Percentiles rank a stretch among this genome's conserved stretches.
These are phyloP conservation scores for Cosmopolites sordidus DNA, from an alignment of 2,888 invertebrate genomes.

Conservation along the genomic window DNA sequence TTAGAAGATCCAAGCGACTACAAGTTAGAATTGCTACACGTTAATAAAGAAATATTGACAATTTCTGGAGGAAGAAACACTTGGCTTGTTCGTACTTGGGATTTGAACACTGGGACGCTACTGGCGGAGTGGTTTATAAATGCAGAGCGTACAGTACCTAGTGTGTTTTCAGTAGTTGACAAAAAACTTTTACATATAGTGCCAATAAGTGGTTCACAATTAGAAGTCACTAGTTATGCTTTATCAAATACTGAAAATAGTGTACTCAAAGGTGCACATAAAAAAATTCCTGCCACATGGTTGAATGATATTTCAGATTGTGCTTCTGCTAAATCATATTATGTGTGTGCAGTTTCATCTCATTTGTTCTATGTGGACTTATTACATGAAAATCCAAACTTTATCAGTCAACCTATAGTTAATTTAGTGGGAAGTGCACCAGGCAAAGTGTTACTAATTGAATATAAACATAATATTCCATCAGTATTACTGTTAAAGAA, in stretches of 20 bases:
- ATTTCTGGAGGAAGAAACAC: constrained; percentile 63
- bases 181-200: constrained; percentile 59
- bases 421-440: constrained; percentile 25
- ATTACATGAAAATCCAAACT: constrained; percentile 24
- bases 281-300: constrained; percentile 62
- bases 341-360: constrained; percentile 59
- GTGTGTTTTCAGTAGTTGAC: constrained; percentile 51
- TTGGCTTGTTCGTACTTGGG: constrained; percentile 75
- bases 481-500: constrained; percentile 33
- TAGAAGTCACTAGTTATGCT: constrained; percentile 63
- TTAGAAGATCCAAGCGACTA: constrained; percentile 63
- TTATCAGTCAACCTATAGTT: constrained; percentile 29
- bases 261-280: constrained; percentile 49
- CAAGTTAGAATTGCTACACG: constrained; percentile 62
- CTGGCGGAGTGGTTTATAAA: constrained; percentile 72
- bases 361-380: constrained; percentile 62
- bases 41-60: constrained; percentile 66
- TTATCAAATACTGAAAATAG: constrained; percentile 56
- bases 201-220: constrained; percentile 57
- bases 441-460: constrained; percentile 24
- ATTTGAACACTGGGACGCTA: constrained; percentile 65
- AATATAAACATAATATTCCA: constrained; percentile 34
- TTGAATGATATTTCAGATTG: constrained; percentile 51
- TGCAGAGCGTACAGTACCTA: constrained; percentile 41
- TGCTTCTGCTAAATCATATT: constrained; percentile 58